Conservation (phyloP, 2,113 vertebrate species). For the Nibea albiflora region DNA sequence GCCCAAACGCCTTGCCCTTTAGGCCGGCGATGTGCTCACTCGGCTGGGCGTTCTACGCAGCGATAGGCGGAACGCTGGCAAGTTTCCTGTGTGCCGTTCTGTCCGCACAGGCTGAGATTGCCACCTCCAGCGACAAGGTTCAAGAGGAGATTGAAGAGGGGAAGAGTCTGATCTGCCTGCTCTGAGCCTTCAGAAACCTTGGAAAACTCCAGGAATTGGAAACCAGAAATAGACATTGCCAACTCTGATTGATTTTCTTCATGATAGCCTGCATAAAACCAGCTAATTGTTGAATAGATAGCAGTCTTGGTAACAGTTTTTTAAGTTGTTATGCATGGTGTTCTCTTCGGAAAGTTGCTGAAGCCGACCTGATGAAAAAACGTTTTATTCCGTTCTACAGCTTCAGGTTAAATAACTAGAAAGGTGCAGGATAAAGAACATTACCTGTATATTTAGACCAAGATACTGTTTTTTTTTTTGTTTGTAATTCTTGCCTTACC, state of each 20-base stretch:
- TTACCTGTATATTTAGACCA: not conserved
- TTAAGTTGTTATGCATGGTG: not conserved
- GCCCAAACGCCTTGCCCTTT: conserved; percentile 90
- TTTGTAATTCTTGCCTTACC: conserved; percentile 37
- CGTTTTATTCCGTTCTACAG: not conserved
- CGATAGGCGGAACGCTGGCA: conserved; percentile 92
- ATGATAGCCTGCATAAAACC: conserved; percentile 18
- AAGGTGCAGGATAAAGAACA: conserved; percentile 1
- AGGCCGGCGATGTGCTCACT: conserved; percentile 91
- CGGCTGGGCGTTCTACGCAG: conserved; percentile 98
- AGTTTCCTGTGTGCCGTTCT: conserved; percentile 95
- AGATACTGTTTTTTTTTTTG: conserved; percentile 48
- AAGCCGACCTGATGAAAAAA: conserved; percentile 1
- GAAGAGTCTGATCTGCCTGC: conserved; percentile 96
- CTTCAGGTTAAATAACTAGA: not conserved
- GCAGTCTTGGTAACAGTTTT: not conserved
- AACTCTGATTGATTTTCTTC: not conserved
- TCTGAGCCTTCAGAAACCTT: conserved; percentile 80
- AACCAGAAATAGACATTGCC: not conserved
- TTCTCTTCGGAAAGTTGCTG: conserved; percentile 2
- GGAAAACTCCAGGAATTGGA: not conserved
- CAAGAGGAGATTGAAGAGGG: conserved; percentile 99
- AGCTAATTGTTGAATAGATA: conserved; percentile 20
- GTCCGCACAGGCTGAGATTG: conserved; percentile 97
- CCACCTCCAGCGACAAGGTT: conserved; percentile 98